These are phyloP conservation scores for Orthonychiurus folsomi DNA, from an alignment of 2,888 invertebrate genomes.

Conservation along the genomic window DNA sequence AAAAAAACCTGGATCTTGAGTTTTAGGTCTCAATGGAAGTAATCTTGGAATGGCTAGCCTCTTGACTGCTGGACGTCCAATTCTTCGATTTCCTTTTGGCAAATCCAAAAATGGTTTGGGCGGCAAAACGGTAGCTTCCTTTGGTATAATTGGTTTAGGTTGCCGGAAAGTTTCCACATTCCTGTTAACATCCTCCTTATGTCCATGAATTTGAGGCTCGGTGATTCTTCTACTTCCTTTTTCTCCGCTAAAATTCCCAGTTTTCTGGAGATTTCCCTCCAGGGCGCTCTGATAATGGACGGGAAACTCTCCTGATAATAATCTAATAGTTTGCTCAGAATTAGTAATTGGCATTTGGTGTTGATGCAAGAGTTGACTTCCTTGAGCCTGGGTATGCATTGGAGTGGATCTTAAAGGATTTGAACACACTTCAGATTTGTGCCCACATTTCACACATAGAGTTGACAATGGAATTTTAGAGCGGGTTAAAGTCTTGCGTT, in stretches of 20 bases:
- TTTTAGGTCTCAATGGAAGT: constrained; percentile 58
- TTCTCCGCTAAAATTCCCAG: too few species aligned
- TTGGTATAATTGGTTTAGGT: constrained; percentile 7
- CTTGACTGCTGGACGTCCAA: constrained; percentile 48
- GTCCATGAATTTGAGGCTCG: neutral
- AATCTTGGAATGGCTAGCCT: constrained; percentile 66
- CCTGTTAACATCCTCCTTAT: neutral
- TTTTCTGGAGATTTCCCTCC: too few species aligned
- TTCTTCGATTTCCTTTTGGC: constrained; percentile 41
- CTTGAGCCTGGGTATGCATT: neutral
- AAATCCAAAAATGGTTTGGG: constrained; percentile 38
- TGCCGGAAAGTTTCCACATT: neutral
- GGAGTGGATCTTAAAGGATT: constrained; percentile 6
- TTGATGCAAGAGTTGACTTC: neutral
- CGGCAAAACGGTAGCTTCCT: constrained; percentile 8
- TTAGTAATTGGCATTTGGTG: neutral
- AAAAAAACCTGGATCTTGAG: neutral
- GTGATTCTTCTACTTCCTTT: too few species aligned
- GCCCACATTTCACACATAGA: constrained; percentile 28
- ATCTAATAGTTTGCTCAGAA: neutral
- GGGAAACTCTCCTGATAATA: neutral
- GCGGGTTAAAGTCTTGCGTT: constrained; percentile 23
- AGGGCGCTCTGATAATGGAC: too few species aligned
- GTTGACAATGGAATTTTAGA: constrained; percentile 2
- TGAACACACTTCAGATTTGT: constrained; percentile 22